Evolutionary conservation across 2,113 vertebrate species (phyloP).

Genomic region (Corythoichthys haematopterus): DNA sequence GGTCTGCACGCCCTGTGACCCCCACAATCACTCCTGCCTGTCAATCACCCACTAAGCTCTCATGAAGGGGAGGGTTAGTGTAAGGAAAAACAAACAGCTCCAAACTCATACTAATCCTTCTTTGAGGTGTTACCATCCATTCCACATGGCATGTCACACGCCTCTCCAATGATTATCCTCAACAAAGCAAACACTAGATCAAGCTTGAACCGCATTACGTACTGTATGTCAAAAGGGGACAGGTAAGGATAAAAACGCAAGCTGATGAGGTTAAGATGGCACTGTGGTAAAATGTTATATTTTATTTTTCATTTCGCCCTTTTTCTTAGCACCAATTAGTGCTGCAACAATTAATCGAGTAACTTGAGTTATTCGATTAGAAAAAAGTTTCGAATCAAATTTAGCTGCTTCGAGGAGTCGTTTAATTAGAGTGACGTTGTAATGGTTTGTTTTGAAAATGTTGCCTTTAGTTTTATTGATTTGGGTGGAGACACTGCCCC

Average conservation of each 20-base stretch:
- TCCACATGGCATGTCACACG: slow-evolving; percentile 20
- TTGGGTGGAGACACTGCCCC: too few relatives aligned
- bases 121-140: slow-evolving; percentile 18
- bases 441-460: too few relatives aligned
- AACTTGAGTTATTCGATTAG: too few relatives aligned
- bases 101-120: slow-evolving; percentile 27
- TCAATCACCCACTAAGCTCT: slow-evolving; percentile 43
- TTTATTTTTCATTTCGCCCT: neutral
- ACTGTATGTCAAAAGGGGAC: slow-evolving; percentile 10
- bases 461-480: too few relatives aligned
- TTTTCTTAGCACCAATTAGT: too few relatives aligned
- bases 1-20: slow-evolving; percentile 27
- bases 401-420: too few relatives aligned
- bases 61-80: slow-evolving; percentile 5
- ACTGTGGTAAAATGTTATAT: neutral
- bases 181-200: slow-evolving; percentile 8
- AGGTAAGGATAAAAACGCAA: slow-evolving; percentile 15
- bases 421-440: too few relatives aligned
- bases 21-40: slow-evolving; percentile 41
- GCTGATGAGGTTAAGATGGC: slow-evolving; percentile 14
- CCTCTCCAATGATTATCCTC: slow-evolving; percentile 7
- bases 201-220: neutral
- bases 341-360: too few relatives aligned
- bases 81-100: slow-evolving; percentile 40
- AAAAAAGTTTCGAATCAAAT: too few relatives aligned